These are phyloP conservation scores for Betta splendens DNA, from an alignment of 2,797 vertebrate species.

Conservation along the genomic window DNA sequence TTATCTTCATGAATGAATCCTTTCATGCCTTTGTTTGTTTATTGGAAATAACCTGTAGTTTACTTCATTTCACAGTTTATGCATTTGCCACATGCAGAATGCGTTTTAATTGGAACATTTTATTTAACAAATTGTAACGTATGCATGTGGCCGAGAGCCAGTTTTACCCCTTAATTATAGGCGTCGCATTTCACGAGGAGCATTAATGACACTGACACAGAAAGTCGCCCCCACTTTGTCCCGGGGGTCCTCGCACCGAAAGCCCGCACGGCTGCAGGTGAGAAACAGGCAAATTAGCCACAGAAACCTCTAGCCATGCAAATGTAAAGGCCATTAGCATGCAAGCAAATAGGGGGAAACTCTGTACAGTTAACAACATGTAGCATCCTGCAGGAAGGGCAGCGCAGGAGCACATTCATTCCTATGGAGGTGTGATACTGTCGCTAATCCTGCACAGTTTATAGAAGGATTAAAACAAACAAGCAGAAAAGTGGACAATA, in stretches of 20 bases:
- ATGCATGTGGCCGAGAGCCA: background rate
- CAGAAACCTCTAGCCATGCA: slow-evolving; percentile 14
- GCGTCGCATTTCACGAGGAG: background rate
- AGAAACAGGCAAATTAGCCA: slow-evolving; percentile 48
- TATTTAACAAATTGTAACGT: background rate
- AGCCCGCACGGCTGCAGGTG: slow-evolving; percentile 33
- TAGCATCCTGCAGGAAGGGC: background rate
- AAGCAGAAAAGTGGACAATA: background rate
- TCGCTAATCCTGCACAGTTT: background rate
- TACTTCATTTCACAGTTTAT: background rate
- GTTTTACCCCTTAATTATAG: slow-evolving; percentile 2
- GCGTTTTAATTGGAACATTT: background rate
- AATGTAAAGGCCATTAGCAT: slow-evolving; percentile 28
- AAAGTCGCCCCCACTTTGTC: slow-evolving; percentile 40
- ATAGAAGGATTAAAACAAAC: slow-evolving; percentile 16
- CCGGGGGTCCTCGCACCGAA: slow-evolving; percentile 32
- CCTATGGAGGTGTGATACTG: background rate
- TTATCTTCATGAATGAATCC: background rate
- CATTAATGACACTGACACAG: background rate
- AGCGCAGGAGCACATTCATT: background rate
- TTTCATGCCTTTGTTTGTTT: background rate
- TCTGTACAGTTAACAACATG: background rate
- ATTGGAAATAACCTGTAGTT: background rate
- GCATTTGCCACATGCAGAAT: too few relatives aligned
- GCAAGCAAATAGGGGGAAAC: slow-evolving; percentile 12